Conservation (phyloP, 2,113 vertebrate species). For the Cryptomyrus ogoouensis region DNA sequence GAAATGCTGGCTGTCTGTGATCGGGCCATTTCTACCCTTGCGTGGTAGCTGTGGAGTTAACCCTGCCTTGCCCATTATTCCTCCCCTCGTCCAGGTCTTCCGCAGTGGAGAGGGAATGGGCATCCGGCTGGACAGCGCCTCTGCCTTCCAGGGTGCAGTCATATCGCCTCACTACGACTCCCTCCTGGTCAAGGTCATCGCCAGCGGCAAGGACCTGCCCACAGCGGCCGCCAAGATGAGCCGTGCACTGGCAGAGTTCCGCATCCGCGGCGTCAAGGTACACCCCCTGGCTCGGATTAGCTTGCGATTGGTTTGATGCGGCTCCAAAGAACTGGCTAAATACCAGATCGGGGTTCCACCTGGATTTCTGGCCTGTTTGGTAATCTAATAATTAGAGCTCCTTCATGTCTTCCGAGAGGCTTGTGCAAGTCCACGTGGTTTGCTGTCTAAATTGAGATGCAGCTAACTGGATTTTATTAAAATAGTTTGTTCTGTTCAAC, state of each 20-base stretch:
- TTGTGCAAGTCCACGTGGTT: background rate
- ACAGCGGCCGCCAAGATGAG: constrained; percentile 84
- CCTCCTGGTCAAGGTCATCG: constrained; percentile 86
- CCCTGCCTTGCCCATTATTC: background rate
- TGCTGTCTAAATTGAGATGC: background rate
- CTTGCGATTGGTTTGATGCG: background rate
- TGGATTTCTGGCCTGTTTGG: background rate
- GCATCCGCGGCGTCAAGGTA: constrained; percentile 88
- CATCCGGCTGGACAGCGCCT: constrained; percentile 85
- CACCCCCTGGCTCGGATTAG: background rate
- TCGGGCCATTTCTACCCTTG: background rate
- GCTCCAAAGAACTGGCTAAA: background rate
- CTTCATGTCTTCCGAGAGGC: background rate
- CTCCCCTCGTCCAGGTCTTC: constrained; percentile 67
- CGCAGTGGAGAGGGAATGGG: constrained; percentile 89
- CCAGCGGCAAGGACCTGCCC: constrained; percentile 80
- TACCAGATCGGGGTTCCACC: background rate
- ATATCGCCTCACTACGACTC: constrained; percentile 92
- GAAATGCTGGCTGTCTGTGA: background rate
- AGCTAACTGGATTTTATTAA: background rate
- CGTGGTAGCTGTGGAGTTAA: background rate
- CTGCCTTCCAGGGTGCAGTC: constrained; percentile 82
- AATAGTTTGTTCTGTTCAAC: background rate
- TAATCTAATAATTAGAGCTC: background rate
- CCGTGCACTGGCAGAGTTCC: constrained; percentile 82